Evolutionary conservation across 2,797 vertebrate species (phyloP).

Genomic region (Eulemur albifrons): DNA sequence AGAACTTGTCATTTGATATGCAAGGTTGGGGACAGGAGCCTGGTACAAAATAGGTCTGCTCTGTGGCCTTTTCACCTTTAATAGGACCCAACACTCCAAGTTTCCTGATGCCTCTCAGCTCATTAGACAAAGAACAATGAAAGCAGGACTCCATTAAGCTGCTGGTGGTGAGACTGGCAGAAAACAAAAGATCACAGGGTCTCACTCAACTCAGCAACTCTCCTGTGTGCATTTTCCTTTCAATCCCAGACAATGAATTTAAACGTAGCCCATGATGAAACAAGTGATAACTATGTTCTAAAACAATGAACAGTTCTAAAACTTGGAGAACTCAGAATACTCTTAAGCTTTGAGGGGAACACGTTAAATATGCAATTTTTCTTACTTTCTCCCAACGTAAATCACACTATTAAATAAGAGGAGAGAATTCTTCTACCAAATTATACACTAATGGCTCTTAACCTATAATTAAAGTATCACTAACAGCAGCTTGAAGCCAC

Average conservation of each 20-base stretch:
- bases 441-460: constrained; percentile 31
- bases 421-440: constrained; percentile 52
- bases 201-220: constrained; percentile 20
- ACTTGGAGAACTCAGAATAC: neutral
- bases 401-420: constrained; percentile 42
- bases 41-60: constrained; percentile 48
- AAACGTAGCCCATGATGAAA: neutral
- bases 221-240: neutral
- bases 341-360: neutral
- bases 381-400: constrained; percentile 66
- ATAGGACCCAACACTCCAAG: neutral
- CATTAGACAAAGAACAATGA: constrained; percentile 58
- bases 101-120: constrained; percentile 51
- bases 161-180: constrained; percentile 1
- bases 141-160: constrained; percentile 56
- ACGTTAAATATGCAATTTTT: neutral
- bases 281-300: neutral
- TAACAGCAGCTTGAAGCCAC: neutral
- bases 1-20: constrained; percentile 62
- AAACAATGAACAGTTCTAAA: neutral
- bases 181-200: constrained; percentile 32
- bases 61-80: constrained; percentile 48
- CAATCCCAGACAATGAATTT: neutral
- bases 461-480: constrained; percentile 50
- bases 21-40: constrained; percentile 66